phyloP scores from a whole-genome alignment of 1,140 invertebrate species.

The Bombyx mandarina region DNA sequence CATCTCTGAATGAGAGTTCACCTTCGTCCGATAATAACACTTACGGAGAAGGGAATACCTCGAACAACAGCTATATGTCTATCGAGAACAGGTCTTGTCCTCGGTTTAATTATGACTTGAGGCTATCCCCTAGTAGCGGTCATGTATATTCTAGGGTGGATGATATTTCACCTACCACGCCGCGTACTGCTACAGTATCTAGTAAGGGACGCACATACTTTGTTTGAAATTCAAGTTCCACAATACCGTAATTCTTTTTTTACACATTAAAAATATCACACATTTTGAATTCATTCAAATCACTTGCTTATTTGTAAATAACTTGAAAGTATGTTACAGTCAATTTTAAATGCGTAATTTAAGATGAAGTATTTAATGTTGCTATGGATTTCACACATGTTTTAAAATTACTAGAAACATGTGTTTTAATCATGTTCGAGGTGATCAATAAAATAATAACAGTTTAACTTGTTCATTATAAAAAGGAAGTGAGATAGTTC shows the following conservation, averaged over 20 bases:
- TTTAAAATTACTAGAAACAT: no score
- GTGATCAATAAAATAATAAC: no score
- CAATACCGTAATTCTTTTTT: constrained; percentile 43
- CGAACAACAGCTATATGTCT: constrained; percentile 69
- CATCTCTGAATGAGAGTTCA: constrained; percentile 60
- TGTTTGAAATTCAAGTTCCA: constrained; percentile 45
- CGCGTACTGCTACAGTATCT: constrained; percentile 43
- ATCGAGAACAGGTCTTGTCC: constrained; percentile 65
- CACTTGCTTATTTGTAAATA: no score
- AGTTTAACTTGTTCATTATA: no score
- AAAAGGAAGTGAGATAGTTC: no score
- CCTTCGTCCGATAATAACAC: constrained; percentile 62
- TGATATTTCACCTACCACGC: constrained; percentile 56
- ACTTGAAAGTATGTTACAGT: no score
- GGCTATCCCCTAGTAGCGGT: constrained; percentile 60
- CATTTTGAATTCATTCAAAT: constrained; percentile 18
- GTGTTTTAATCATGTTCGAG: no score
- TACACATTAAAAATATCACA: neutral
- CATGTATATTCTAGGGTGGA: constrained; percentile 67
- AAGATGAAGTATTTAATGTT: no score
- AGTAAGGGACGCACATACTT: constrained; percentile 60
- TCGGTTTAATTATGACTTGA: constrained; percentile 68
- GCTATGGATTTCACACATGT: no score
- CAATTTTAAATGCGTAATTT: no score
- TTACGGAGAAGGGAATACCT: constrained; percentile 64